phyloP scores from a whole-genome alignment of 2,888 invertebrate genomes.

The Encarsia formosa region DNA sequence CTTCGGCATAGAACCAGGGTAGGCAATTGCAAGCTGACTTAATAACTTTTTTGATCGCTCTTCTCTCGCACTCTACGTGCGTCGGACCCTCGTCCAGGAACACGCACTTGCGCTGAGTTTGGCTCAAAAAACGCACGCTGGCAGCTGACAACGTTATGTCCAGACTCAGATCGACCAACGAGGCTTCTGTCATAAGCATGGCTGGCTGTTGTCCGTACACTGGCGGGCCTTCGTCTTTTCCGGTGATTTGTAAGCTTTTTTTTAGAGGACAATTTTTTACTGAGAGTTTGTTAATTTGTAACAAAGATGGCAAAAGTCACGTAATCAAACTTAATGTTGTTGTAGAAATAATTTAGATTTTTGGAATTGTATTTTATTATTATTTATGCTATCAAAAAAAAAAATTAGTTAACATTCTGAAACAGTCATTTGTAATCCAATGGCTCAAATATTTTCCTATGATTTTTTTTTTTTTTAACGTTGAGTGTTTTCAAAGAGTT shows the following conservation, averaged over 20 bases:
- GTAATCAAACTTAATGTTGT: background rate
- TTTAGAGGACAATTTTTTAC: background rate
- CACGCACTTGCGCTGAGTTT: slow-evolving; percentile 67
- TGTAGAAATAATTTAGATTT: no score
- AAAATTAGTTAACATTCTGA: no score
- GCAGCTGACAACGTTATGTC: slow-evolving; percentile 9
- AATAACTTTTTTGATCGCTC: slow-evolving; percentile 20
- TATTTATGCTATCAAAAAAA: no score
- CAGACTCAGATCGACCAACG: slow-evolving; percentile 13
- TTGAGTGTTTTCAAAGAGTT: no score
- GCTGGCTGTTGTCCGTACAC: slow-evolving; percentile 8
- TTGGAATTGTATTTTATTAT: no score
- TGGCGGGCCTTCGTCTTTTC: slow-evolving; percentile 5
- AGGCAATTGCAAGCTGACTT: slow-evolving; percentile 32
- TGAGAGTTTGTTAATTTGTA: background rate
- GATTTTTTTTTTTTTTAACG: no score
- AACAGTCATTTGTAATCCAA: no score
- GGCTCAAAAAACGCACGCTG: slow-evolving; percentile 45
- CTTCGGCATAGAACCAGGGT: slow-evolving; percentile 35
- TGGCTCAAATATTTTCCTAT: no score
- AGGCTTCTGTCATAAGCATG: slow-evolving; percentile 6
- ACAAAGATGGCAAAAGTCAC: background rate
- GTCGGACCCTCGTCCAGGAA: slow-evolving; percentile 61
- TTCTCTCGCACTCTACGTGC: slow-evolving; percentile 29
- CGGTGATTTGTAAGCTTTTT: slow-evolving; percentile 22